Conservation (phyloP, 37 sponge, comb jelly and placozoan species). For the Theonella swinhoei region DNA sequence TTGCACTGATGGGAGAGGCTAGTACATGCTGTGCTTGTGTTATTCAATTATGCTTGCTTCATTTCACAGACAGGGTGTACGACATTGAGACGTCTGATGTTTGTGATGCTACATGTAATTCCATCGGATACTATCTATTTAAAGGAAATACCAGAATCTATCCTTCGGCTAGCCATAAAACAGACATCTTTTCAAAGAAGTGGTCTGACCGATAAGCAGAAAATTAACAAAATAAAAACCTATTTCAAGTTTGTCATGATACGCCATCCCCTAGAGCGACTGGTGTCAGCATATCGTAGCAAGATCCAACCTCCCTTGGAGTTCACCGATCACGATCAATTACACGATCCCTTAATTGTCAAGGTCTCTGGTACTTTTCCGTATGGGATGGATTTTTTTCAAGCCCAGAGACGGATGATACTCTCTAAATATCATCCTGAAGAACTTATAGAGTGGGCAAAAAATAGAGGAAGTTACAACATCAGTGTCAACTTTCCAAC, state of each 20-base stretch:
- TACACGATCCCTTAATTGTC: neutral
- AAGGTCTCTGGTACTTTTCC: neutral
- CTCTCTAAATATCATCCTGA: neutral
- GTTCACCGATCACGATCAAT: neutral
- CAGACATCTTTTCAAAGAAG: slow-evolving; percentile 6
- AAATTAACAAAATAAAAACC: slow-evolving; percentile 15
- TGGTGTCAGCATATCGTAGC: slow-evolving; percentile 40
- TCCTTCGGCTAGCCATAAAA: neutral
- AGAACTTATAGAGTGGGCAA: neutral
- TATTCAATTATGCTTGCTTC: too few relatives aligned
- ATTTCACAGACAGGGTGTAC: slow-evolving; percentile 48
- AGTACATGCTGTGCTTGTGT: too few relatives aligned
- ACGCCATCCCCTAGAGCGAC: slow-evolving; percentile 56
- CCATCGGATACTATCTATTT: neutral
- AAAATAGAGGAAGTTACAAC: neutral
- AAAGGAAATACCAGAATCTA: neutral
- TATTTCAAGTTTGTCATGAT: slow-evolving; percentile 34
- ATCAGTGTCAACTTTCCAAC: slow-evolving; percentile 18
- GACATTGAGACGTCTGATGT: slow-evolving; percentile 16
- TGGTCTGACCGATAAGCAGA: slow-evolving; percentile 6
- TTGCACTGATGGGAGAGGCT: too few relatives aligned
- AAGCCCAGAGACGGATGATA: neutral
- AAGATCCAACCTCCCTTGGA: slow-evolving; percentile 24
- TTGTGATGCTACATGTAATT: slow-evolving; percentile 2
- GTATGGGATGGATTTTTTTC: neutral